Evolutionary conservation across 2,797 vertebrate genomes (phyloP), one percentile per base, ranked within the genome.

Genomic region (Sebastes jordani): DNA sequence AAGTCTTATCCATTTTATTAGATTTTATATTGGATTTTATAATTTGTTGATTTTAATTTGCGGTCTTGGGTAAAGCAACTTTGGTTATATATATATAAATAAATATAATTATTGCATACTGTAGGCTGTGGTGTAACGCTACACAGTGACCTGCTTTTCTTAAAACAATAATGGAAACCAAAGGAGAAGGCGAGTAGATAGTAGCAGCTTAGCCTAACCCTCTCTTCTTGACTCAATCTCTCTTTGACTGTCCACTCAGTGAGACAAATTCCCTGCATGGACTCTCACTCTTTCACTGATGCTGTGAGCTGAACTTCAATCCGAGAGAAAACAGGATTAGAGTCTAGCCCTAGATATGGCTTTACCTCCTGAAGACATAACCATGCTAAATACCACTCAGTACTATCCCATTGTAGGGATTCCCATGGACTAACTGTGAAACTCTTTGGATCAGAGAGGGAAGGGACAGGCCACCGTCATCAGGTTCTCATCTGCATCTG

Each of bases 281-380:
- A 77, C 71, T 84, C 71, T 84, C 83, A 69, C 71, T 75, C 56
- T 27, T 58, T 65, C 76, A 32, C 71, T 68, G 74, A 84, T 78
- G 83, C 78, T 82, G 49, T 54, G 81, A 88, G 87, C 85, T 80
- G 42, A 89, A 89, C 85, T 85, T 87, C 80, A 90, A 83, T 85
- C 85, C 38, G 5, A 85, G 82, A 87, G 88, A 86, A 93, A 93
- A 93, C 89, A 88, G 87, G 90, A 93, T 93, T 93, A 92, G 29
- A 89, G 87, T 64, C 67, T 78, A 79, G 84, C 74, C 79, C 49
- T 23, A 71, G 90, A 90, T 91, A 85, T 77, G 73, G 90, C 76
- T 89, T 84, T 88, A 88, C 81, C 80, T 91, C 82, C 79, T 55
- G 14, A 82, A 86, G 81, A 88, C 81, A 86, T 82, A 81, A 76